Evolutionary conservation across 2,113 vertebrate genomes (phyloP).

Genomic region (Scartelaos histophorus): DNA sequence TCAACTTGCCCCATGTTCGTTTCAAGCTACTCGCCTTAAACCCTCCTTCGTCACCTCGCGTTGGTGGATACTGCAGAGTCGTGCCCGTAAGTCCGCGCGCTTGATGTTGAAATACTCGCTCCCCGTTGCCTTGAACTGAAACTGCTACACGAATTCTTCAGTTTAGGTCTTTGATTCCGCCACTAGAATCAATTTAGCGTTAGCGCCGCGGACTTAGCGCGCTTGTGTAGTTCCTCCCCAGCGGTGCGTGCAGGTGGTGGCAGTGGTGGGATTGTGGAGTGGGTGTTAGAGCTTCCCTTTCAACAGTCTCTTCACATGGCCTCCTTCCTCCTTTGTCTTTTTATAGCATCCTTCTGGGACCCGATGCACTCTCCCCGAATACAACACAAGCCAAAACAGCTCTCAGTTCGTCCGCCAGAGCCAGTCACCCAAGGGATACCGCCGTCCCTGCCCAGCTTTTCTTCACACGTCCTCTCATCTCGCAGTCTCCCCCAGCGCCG

Average conservation of each 20-base stretch:
- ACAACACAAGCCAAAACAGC: constrained; percentile 77
- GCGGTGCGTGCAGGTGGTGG: constrained; percentile 60
- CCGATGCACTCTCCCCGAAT: constrained; percentile 72
- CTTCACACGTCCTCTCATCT: constrained; percentile 70
- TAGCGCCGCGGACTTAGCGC: constrained; percentile 36
- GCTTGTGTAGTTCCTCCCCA: constrained; percentile 37
- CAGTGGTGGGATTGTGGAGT: constrained; percentile 72
- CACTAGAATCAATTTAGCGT: constrained; percentile 37
- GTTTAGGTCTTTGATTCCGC: constrained; percentile 9
- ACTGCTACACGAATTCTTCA: not conserved
- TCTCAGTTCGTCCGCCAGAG: constrained; percentile 80
- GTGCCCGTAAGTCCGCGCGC: constrained; percentile 14
- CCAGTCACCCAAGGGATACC: constrained; percentile 69
- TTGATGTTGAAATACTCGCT: constrained; percentile 35
- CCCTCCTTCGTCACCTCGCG: constrained; percentile 17
- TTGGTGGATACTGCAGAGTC: constrained; percentile 30
- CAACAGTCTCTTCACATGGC: constrained; percentile 79
- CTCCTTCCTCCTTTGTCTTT: constrained; percentile 81
- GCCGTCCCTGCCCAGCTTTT: constrained; percentile 73
- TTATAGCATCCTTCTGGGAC: constrained; percentile 80
- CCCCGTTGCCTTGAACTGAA: constrained; percentile 8
- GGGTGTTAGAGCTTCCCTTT: constrained; percentile 77
- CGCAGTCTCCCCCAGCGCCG: constrained; percentile 33
- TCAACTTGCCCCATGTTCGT: constrained; percentile 18
- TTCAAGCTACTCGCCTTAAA: constrained; percentile 17